Evolutionary conservation across 2,888 invertebrate species (phyloP).

Genomic region (Formica aserva): DNA sequence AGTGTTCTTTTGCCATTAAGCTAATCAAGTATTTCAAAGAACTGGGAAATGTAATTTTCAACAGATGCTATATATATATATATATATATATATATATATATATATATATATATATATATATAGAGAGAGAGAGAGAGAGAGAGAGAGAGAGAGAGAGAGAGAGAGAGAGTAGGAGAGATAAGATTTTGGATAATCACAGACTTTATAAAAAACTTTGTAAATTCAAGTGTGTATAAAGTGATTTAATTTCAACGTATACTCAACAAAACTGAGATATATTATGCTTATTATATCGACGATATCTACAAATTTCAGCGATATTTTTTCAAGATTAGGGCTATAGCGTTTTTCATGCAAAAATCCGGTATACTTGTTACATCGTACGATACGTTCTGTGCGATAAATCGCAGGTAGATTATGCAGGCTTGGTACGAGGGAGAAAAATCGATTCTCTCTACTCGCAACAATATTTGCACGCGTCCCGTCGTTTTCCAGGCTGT

Average conservation of each 20-base stretch:
- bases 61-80: background rate
- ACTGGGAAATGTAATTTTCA: background rate
- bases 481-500: constrained; percentile 67
- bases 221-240: background rate
- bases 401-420: constrained; percentile 31
- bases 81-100: no score
- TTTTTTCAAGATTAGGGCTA: background rate
- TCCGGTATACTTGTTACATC: background rate
- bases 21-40: background rate
- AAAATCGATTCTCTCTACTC: background rate
- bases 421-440: background rate
- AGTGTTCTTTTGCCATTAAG: background rate
- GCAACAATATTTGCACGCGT: background rate
- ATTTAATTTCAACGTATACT: background rate
- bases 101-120: no score
- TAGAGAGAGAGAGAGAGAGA: background rate
- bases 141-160: no score
- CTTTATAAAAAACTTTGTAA: no score
- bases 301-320: background rate
- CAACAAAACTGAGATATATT: background rate
- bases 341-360: background rate
- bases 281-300: no score
- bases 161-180: no score
- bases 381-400: background rate
- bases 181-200: no score